A percentile compares a stretch with the other conserved stretches of the same genome.
Conservation (phyloP, 2,113 vertebrate genomes). For the Oxyruncus cristatus region DNA sequence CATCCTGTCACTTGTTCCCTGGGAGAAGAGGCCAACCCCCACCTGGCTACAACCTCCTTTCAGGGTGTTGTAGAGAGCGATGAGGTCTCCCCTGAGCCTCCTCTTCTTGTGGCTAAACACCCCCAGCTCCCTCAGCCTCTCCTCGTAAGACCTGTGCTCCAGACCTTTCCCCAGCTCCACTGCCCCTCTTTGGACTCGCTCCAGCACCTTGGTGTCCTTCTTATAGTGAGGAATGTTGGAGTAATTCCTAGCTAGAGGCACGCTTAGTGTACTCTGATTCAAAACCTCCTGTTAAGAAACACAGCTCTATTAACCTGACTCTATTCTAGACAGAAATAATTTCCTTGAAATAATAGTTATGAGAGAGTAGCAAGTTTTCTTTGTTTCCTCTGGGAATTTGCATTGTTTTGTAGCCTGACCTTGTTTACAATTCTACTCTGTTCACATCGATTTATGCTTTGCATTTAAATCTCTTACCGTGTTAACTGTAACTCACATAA, state of each 20-base stretch:
- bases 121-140: not conserved
- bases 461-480: not conserved
- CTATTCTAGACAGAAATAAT: not conserved
- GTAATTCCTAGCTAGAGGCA: not conserved
- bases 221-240: fast-evolving
- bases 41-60: not conserved
- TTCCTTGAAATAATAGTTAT: not conserved
- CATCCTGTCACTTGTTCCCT: not conserved
- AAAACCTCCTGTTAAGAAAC: not conserved
- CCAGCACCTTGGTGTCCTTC: not conserved
- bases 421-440: not conserved
- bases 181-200: not conserved
- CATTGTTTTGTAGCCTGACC: not conserved
- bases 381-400: not conserved
- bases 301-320: not conserved
- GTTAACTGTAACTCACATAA: not conserved
- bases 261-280: not conserved
- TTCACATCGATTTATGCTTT: not conserved
- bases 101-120: too few species aligned
- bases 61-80: too few species aligned
- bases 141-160: not conserved
- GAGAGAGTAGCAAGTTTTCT: not conserved
- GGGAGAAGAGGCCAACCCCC: not conserved
- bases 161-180: not conserved
- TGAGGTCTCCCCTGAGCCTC: not conserved